A percentile compares a stretch with the other conserved stretches of the same genome.
These are phyloP conservation scores for Anguilla rostrata DNA, from an alignment of 2,113 vertebrate species.

Conservation along the genomic window DNA sequence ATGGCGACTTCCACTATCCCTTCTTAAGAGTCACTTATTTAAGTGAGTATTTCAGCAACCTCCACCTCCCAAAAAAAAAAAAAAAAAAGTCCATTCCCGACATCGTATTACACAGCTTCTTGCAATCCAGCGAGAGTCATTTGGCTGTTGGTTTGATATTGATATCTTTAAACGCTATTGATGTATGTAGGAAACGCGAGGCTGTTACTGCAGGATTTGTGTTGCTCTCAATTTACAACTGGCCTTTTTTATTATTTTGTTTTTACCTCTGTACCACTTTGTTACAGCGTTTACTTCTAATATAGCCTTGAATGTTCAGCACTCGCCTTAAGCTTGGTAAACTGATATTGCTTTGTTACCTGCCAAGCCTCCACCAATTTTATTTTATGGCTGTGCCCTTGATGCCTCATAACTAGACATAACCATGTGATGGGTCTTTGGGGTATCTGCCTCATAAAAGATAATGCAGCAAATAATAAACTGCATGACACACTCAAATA, in stretches of 20 bases:
- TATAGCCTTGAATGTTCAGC: background rate
- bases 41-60: background rate
- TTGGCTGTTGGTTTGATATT: background rate
- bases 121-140: background rate
- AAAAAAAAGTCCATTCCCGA: constrained; percentile 1
- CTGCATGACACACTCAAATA: background rate
- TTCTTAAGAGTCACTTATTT: background rate
- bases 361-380: background rate
- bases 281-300: background rate
- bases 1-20: background rate
- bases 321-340: background rate
- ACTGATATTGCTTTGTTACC: background rate
- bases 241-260: background rate
- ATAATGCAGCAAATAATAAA: background rate
- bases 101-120: background rate
- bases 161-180: background rate
- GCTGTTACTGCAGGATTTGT: background rate
- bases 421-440: background rate
- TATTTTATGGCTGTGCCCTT: background rate
- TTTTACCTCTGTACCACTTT: background rate
- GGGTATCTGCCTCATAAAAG: background rate
- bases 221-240: background rate
- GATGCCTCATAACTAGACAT: background rate
- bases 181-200: background rate
- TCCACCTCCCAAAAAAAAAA: no score